These are phyloP conservation scores for Dicaeum eximium DNA, from an alignment of 2,113 vertebrate species.

Conservation along the genomic window DNA sequence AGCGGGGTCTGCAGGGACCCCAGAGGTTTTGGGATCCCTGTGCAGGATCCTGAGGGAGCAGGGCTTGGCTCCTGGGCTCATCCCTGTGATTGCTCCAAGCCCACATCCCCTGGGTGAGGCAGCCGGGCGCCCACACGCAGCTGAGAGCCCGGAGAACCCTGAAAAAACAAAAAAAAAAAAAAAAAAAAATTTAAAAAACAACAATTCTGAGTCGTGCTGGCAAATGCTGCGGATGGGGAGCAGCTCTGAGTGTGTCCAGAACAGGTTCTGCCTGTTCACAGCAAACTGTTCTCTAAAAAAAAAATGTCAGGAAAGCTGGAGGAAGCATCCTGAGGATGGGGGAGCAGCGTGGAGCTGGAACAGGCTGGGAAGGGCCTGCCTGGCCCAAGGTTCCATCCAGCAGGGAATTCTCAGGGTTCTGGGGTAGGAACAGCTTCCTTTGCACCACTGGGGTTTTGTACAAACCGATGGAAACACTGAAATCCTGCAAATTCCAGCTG, in stretches of 20 bases:
- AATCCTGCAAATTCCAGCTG: neutral
- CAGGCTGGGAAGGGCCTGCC: neutral
- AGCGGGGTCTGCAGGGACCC: neutral
- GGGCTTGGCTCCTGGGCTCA: neutral
- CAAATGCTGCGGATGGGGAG: neutral
- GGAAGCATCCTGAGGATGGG: neutral
- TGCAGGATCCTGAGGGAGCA: neutral
- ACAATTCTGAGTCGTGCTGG: neutral
- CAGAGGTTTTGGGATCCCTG: neutral
- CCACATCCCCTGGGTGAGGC: neutral
- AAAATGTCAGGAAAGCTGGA: neutral
- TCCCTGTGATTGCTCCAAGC: neutral
- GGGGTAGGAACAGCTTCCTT: neutral
- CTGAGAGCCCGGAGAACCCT: neutral
- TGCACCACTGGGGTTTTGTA: neutral
- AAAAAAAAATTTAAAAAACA: neutral
- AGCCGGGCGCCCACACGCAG: neutral
- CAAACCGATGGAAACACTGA: rapidly evolving
- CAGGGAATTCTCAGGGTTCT: neutral
- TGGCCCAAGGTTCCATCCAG: neutral
- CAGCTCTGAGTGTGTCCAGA: neutral
- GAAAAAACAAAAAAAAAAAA: neutral
- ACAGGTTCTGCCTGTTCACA: conserved; percentile 34
- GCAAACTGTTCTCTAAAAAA: neutral
- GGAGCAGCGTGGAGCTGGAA: neutral